Evolutionary conservation across 2,888 invertebrate species (phyloP).

Genomic region (Oscheius sp.): DNA sequence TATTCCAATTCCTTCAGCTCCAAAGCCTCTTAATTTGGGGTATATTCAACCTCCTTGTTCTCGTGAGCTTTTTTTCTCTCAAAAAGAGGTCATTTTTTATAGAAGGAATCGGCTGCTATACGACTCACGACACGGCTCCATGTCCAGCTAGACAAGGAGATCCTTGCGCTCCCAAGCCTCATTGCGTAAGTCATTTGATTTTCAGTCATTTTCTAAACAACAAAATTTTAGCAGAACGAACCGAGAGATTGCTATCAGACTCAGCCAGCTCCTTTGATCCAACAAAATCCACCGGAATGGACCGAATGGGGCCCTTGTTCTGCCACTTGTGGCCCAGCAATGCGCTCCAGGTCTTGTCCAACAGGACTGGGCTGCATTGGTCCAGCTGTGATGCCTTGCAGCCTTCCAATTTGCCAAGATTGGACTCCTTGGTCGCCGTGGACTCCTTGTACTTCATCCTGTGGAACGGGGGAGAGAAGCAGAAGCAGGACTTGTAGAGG

Average conservation of each 20-base stretch:
- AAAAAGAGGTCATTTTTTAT: conserved; percentile 18
- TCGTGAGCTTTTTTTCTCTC: not conserved
- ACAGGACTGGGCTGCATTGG: conserved; percentile 41
- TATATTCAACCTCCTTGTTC: not conserved
- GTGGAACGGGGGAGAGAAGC: conserved; percentile 53
- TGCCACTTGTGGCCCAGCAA: conserved; percentile 49
- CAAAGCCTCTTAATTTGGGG: not conserved
- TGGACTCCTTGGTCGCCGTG: conserved; percentile 54
- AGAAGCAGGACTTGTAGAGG: conserved; percentile 43
- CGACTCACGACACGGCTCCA: conserved; percentile 46
- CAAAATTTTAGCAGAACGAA: conserved; percentile 34
- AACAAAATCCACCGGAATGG: conserved; percentile 41
- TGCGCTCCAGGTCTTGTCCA: conserved; percentile 42
- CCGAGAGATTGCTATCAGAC: conserved; percentile 44
- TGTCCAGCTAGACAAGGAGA: conserved; percentile 56
- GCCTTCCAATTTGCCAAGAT: conserved; percentile 40
- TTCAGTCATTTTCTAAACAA: not conserved
- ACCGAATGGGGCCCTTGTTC: conserved; percentile 52
- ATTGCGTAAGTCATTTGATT: conserved; percentile 41
- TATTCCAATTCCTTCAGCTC: not conserved
- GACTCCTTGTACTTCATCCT: conserved; percentile 48
- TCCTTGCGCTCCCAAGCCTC: conserved; percentile 54
- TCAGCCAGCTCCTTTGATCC: conserved; percentile 27
- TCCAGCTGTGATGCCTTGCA: conserved; percentile 39
- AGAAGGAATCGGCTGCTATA: conserved; percentile 41